phyloP scores from a whole-genome alignment of 2,797 vertebrate species.

The Poeciliopsis paucimaculata region DNA sequence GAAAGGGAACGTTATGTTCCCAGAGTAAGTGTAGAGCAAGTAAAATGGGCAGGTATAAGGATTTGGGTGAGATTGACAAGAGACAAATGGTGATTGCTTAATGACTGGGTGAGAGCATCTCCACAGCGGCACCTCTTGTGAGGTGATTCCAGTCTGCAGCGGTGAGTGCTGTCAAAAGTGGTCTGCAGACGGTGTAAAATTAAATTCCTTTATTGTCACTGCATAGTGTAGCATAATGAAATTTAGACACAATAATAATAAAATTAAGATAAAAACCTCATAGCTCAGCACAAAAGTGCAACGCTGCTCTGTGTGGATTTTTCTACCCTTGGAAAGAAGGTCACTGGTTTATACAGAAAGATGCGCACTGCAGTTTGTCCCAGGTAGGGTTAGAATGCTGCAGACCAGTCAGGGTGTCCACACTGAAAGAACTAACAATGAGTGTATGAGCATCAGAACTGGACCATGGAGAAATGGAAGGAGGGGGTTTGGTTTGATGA shows the following conservation, averaged over 20 bases:
- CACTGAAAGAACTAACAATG: no score
- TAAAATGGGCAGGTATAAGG: neutral
- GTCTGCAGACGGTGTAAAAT: neutral
- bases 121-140: neutral
- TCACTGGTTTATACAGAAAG: neutral
- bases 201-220: neutral
- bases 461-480: neutral
- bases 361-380: neutral
- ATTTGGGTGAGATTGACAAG: neutral
- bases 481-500: neutral
- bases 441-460: neutral
- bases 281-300: neutral
- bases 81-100: neutral
- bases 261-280: neutral
- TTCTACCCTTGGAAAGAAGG: neutral
- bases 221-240: neutral
- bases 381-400: neutral
- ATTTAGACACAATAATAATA: neutral
- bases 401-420: no score
- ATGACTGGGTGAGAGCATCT: neutral
- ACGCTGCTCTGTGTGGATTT: neutral
- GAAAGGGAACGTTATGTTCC: neutral
- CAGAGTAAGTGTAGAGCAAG: neutral
- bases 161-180: neutral
- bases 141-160: neutral